phyloP scores from a whole-genome alignment of 1,140 invertebrate species.

The Conopomorpha cramerella region DNA sequence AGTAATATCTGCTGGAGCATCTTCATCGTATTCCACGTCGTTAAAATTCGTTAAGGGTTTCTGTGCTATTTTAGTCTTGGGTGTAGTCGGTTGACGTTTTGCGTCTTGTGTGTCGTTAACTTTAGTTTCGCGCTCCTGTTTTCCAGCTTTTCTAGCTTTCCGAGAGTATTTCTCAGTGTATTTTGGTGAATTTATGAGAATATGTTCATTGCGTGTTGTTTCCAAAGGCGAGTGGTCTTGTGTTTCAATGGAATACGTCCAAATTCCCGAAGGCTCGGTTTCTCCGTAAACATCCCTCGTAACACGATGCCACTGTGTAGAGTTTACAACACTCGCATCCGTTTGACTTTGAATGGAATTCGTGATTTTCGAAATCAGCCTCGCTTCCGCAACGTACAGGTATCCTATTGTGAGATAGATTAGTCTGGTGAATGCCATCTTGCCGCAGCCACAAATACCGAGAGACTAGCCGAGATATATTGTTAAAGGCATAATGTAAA shows the following conservation, averaged over 20 bases:
- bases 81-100: slow-evolving; percentile 5
- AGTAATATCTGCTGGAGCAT: slow-evolving; percentile 21
- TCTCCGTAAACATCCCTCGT: slow-evolving; percentile 10
- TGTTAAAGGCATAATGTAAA: slow-evolving; percentile 27
- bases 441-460: no score
- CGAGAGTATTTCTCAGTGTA: no score
- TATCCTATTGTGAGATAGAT: no score
- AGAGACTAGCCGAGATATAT: slow-evolving; percentile 11
- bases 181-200: no score
- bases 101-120: background rate
- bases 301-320: slow-evolving; percentile 5
- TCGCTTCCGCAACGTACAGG: no score
- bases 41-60: slow-evolving; percentile 36
- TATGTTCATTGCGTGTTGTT: slow-evolving; percentile 5
- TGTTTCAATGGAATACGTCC: slow-evolving; percentile 7
- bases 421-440: no score
- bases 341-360: slow-evolving; percentile 6
- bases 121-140: background rate
- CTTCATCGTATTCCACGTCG: slow-evolving; percentile 24
- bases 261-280: slow-evolving; percentile 3
- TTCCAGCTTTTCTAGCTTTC: no score
- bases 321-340: slow-evolving; percentile 4
- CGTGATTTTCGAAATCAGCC: slow-evolving; percentile 8
- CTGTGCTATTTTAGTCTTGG: slow-evolving; percentile 18
- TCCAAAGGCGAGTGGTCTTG: no score